Base-by-base conservation (phyloP, 2,797 vertebrate species). In the Merluccius polli region DNA sequence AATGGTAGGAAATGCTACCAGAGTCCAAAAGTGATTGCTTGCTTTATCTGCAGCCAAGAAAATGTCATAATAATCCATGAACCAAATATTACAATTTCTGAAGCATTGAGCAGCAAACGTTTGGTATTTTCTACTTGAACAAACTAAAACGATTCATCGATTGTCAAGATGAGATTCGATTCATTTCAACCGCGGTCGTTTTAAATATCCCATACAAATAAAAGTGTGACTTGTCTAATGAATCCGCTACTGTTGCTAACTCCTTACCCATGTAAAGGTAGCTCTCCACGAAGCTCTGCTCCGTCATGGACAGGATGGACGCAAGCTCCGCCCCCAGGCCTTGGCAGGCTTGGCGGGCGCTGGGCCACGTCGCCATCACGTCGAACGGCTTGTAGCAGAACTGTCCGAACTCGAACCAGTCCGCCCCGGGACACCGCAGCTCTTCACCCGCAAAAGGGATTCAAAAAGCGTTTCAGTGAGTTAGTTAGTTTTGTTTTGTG, bases 231-330 rank as follows among this genome's bases (percentile, higher is more conserved):
- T n/a, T n/a, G n/a, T n/a, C n/a, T n/a, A n/a, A n/a, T n/a, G n/a
- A n/a, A n/a, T n/a, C n/a, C 18, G 1, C 65, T 67, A 59, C 16
- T n/a, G 4, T 59, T 24, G 16, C 52, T 78, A 13, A 0, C n/a
- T 78, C 35, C 86, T 0, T 90, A 95, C 94, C 92, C 82, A 83
- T 0, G 82, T 93, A 95, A n/a, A 94, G 81, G 87, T 93, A 94
- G 67, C 93, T 94, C 76, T 95, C 92, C 79, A 95, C 44, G 94
- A 94, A 95, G 86, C 85, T 93, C 86, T 95, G 94, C 83, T 95
- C 94, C 0, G 75, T 89, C 82, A 93, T 81, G 0, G 94, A 95
- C 65, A 70, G 80, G 74, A 95, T 87, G 71, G 94, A 95, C 1
- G 91, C 86, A 0, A 95, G 91, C 10, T 95, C 92, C 0, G 92